Percentiles rank a stretch among this genome's conserved stretches.
Conservation (phyloP, 1,140 invertebrate species). For the Rhopalosiphum maidis region DNA sequence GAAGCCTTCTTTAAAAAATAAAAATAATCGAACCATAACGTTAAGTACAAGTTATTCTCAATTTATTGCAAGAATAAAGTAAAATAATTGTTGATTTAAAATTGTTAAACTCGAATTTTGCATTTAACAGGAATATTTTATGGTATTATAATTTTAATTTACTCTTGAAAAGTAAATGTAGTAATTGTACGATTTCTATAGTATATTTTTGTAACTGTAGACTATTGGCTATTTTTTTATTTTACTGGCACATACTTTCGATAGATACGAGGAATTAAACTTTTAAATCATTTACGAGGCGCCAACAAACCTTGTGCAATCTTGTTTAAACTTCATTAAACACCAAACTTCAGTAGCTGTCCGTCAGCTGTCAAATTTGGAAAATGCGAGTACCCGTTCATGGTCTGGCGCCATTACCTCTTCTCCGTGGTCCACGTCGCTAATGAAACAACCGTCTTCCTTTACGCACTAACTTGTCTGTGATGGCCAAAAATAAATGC, state of each 20-base stretch:
- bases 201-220: neutral
- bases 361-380: constrained; percentile 51
- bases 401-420: constrained; percentile 12
- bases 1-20: neutral
- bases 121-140: neutral
- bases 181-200: neutral
- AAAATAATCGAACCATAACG: neutral
- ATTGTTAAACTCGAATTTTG: neutral
- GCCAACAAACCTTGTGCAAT: constrained; percentile 33
- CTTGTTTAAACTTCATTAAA: constrained; percentile 54
- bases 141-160: neutral
- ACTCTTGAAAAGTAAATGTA: neutral
- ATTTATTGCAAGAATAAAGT: neutral
- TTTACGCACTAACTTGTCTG: constrained; percentile 2
- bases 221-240: neutral
- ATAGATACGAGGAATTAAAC: constrained; percentile 12
- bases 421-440: neutral
- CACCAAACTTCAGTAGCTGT: constrained; percentile 36
- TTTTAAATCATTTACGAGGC: constrained; percentile 45
- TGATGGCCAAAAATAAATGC: constrained; percentile 7
- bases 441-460: constrained; percentile 25
- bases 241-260: neutral
- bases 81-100: neutral
- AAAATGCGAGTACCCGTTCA: neutral
- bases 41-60: neutral